Conservation (phyloP, 2,888 invertebrate species). For the Exephanes ischioxanthus region DNA sequence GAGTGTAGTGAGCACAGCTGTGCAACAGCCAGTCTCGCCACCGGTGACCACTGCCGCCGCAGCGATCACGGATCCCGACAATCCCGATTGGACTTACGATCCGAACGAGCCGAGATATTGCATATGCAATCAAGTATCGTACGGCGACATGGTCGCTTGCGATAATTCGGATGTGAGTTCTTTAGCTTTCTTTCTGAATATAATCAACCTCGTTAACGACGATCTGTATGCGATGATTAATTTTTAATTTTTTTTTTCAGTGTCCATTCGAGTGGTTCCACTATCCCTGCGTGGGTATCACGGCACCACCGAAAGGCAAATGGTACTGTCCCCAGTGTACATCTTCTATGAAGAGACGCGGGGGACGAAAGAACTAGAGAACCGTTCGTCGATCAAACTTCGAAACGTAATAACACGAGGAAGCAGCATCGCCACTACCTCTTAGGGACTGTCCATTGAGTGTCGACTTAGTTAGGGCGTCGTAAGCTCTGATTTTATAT, state of each 20-base stretch:
- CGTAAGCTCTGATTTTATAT: constrained; percentile 78
- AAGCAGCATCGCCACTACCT: constrained; percentile 79
- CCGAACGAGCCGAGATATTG: constrained; percentile 99
- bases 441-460: constrained; percentile 80
- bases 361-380: constrained; percentile 91
- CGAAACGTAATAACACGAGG: constrained; percentile 59
- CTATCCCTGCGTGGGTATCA: constrained; percentile 98
- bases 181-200: constrained; percentile 16
- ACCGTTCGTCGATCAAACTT: constrained; percentile 74
- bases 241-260: constrained; percentile 86
- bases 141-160: constrained; percentile 99
- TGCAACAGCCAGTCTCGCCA: constrained; percentile 84
- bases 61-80: constrained; percentile 87
- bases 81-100: constrained; percentile 96
- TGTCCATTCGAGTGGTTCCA: constrained; percentile 99
- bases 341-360: constrained; percentile 93
- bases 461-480: constrained; percentile 77
- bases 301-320: constrained; percentile 98
- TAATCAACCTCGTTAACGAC: neutral
- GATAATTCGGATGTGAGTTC: constrained; percentile 96
- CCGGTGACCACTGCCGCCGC: constrained; percentile 82
- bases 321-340: constrained; percentile 99
- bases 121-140: constrained; percentile 98
- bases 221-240: neutral
- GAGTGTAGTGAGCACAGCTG: constrained; percentile 79